Conservation (phyloP, 2,113 vertebrate genomes). For the Alosa alosa region DNA sequence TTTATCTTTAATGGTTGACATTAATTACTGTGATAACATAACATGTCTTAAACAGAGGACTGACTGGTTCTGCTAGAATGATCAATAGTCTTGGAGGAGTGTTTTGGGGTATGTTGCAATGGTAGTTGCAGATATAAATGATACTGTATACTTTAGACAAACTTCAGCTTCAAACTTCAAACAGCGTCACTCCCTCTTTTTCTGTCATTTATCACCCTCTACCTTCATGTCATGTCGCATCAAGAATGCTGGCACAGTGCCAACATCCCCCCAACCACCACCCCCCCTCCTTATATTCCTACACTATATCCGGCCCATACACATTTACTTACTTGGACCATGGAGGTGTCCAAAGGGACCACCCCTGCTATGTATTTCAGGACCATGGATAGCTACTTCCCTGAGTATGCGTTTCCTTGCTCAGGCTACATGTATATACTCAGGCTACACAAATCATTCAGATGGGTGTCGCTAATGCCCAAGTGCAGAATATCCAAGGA, state of each 20-base stretch:
- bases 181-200: not conserved
- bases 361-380: not conserved
- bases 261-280: not conserved
- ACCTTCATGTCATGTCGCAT: not conserved
- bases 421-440: not conserved
- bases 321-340: not conserved
- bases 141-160: not conserved
- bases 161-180: not conserved
- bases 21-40: no score
- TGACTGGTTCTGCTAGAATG: no score
- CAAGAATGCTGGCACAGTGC: not conserved
- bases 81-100: no score
- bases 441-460: not conserved
- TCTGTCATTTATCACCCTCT: not conserved
- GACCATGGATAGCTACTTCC: not conserved
- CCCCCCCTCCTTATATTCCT: not conserved
- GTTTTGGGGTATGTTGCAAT: not conserved
- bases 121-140: not conserved
- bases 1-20: no score
- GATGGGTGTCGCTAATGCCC: not conserved
- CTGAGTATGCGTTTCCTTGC: not conserved
- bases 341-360: not conserved
- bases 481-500: not conserved
- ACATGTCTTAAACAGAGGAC: no score
- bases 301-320: not conserved